Evolutionary conservation across 2,888 invertebrate genomes (phyloP), one percentile per base, ranked within the genome.

Genomic region (Ephialtes manifestator): DNA sequence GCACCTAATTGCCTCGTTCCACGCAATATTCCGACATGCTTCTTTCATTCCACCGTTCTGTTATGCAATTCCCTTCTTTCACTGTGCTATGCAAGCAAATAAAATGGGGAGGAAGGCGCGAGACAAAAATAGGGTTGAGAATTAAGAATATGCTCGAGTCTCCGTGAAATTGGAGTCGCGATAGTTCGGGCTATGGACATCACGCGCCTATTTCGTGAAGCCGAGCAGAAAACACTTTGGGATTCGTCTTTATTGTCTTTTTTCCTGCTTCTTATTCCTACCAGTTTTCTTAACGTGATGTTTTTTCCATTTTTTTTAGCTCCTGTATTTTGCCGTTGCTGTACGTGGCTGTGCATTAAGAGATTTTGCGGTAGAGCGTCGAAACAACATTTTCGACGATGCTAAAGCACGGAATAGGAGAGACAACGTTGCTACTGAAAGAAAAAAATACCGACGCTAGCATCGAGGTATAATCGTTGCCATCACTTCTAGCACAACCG

Each of bases 101-200:
- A 74, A 81, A 63, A 68, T 46, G 20, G 31, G 5, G 63, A 82
- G n/a, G 18, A 20, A 20, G 39, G 65, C 18, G 18, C 31, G 60
- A 15, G 28, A 2, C 3, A 39, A 51, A 48, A 31, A 65, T 55
- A 58, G 67, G 58, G 58, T 74, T 70, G 79, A 70, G 80, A 78
- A 84, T 84, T 84, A 81, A 84, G 74, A 81, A 81, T 78, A 84
- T 70, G 81, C 55, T 84, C 81, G 81, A 20, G 70, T 81, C 74
- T 74, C 84, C 84, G 81, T 84, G 84, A 84, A 84, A 84, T 84
- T 84, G 81, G 81, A 84, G 81, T 84, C 72, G 75, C 84, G 81
- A 84, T 82, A 65, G 78, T 78, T 79, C 35, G 60, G 79, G 58
- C 55, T 46, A 65, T 55, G 35, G 58, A 74, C n/a, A 20, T 39